Evolutionary conservation across 2,888 invertebrate genomes (phyloP), one percentile per base, ranked within the genome.

Genomic region (Strigamia maritima): DNA sequence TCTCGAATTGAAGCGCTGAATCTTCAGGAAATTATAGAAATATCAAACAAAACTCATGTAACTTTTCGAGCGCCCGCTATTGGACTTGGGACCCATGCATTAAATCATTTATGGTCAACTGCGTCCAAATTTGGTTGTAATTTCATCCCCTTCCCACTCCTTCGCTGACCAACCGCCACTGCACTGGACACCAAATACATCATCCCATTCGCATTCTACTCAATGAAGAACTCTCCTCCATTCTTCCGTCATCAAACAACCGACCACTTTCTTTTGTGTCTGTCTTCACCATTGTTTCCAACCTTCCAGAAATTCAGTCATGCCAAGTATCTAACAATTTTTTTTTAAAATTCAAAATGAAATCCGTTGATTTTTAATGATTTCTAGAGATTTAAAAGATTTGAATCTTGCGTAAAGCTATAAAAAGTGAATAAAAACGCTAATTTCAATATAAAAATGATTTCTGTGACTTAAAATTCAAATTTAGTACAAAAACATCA

Each of bases 131-230:
- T 49, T 49, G 49, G 49, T 49, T 49, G 49, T 49, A 49, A 49
- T 49, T 49, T 10, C 49, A 49, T 49, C n/a, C 49, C n/a, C 10
- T n/a, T n/a, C 49, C 14, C 49, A 49, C 49, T 49, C 14, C 10
- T 70, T 70, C 19, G 70, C 70, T 10, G 28, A 19, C 70, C 70
- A 70, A 70, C 70, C 2, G 70, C 70, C 70, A 70, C 70, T 70
- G 70, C 70, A 70, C n/a, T 28, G 70, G 70, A 70, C 70, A 70
- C 19, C 70, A 14, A 70, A 70, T 70, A 70, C 70, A 70, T 70
- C 70, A 70, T 70, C 70, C 70, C 28, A 19, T 70, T 49, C 49
- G 49, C 10, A n/a, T 49, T 70, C 70, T 1, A 70, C 24, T 70
- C 28, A 28, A 24, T 7, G 70, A 70, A 65, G 19, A 54, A 54